Evolutionary conservation across 2,888 invertebrate species (phyloP), one percentile per base, ranked within the genome.

Genomic region (Podabrus alpinus): DNA sequence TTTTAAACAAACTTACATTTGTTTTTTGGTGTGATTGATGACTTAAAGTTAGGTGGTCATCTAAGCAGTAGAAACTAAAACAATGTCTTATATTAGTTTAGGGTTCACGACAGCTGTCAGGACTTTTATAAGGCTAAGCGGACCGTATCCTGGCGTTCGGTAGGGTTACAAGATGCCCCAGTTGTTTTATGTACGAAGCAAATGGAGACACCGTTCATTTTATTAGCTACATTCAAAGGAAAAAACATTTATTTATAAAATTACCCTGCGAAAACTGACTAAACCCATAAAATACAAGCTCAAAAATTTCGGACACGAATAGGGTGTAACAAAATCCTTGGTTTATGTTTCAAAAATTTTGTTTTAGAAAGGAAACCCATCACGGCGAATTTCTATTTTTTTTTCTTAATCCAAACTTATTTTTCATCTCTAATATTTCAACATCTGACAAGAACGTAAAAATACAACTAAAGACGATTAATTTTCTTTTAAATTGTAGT

Each of bases 101-200:
- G 71, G 64, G 69, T 68, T 71, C 70, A 64, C 68, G 71, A 71
- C 73, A 76, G 73, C 73, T 73, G 70, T 66, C 71, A 73, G 59
- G 68, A 76, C 73, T 71, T 76, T 72, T 69, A 75, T 24, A 76
- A 76, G 62, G 68, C 67, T 68, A 73, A 72, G 71, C 66, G 64
- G 71, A 74, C 74, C 77, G 69, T 70, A 64, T 66, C 68, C 69
- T 71, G 72, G 68, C 69, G 68, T 77, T 75, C 70, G 68, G 45
- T 74, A 66, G 69, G 67, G 69, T 72, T 75, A 70, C 68, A 68
- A 66, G 68, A 74, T 75, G 72, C 70, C 68, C 72, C 72, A 64
- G 67, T 72, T 77, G 74, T 77, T 77, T 74, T 74, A 77, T 77
- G 71, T 68, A 74, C 62, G 69, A 73, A 71, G 69, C 76, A 74